phyloP scores from a whole-genome alignment of 2,888 invertebrate species.

The Synanthedon vespiformis region DNA sequence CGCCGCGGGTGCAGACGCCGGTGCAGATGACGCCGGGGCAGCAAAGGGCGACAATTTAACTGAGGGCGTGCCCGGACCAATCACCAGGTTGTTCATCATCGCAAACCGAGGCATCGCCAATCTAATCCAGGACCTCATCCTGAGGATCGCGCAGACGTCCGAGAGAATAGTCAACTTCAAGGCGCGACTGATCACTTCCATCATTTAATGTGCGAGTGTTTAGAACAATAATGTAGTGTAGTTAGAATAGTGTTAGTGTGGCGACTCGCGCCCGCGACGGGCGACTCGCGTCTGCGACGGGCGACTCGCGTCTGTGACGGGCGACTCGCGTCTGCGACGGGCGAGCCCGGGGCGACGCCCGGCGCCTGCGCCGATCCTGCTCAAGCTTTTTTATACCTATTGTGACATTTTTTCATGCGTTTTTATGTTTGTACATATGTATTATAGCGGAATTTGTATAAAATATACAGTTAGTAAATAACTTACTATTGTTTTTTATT shows the following conservation, averaged over 20 bases:
- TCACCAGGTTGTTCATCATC: slow-evolving; percentile 87
- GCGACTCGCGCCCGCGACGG: slow-evolving; percentile 6
- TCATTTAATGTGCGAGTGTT: slow-evolving; percentile 75
- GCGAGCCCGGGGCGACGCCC: slow-evolving; percentile 19
- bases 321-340: slow-evolving; percentile 8
- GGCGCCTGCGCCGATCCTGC: slow-evolving; percentile 31
- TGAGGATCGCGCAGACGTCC: slow-evolving; percentile 90
- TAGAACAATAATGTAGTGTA: slow-evolving; percentile 41
- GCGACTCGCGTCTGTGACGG: slow-evolving; percentile 8
- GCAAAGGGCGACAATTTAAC: slow-evolving; percentile 77
- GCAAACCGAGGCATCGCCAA: slow-evolving; percentile 90
- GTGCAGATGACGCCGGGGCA: slow-evolving; percentile 63
- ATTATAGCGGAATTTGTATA: slow-evolving; percentile 68
- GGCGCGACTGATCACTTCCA: slow-evolving; percentile 89
- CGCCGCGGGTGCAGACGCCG: slow-evolving; percentile 56
- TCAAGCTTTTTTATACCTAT: slow-evolving; percentile 55
- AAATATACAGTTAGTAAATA: slow-evolving; percentile 59
- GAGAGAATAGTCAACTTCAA: slow-evolving; percentile 94
- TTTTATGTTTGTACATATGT: slow-evolving; percentile 70
- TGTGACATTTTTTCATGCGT: slow-evolving; percentile 58
- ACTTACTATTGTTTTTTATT: slow-evolving; percentile 28
- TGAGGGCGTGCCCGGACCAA: slow-evolving; percentile 89
- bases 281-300: background rate
- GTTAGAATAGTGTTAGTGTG: slow-evolving; percentile 13
- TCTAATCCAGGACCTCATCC: slow-evolving; percentile 87